phyloP scores from a whole-genome alignment of 2,888 invertebrate species.

The Amiota mariae region DNA sequence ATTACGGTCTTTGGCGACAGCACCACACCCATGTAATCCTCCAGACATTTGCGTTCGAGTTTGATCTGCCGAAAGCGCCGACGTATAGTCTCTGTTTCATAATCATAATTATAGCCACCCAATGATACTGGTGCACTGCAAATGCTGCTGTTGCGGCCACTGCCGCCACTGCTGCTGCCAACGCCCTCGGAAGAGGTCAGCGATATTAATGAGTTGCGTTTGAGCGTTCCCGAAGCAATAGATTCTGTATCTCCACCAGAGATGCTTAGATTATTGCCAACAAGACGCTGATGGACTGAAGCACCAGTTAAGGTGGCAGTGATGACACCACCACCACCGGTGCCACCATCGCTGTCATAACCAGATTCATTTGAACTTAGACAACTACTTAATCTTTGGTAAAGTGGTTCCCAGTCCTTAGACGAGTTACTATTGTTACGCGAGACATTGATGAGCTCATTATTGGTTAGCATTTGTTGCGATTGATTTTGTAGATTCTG shows the following conservation, averaged over 20 bases:
- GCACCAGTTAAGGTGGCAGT: conserved; percentile 56
- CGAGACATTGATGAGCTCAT: conserved; percentile 62
- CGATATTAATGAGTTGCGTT: conserved; percentile 70
- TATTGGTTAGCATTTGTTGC: conserved; percentile 6
- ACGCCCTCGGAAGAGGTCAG: conserved; percentile 69
- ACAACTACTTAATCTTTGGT: conserved; percentile 81
- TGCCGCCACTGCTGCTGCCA: conserved; percentile 42
- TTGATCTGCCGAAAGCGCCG: conserved; percentile 80
- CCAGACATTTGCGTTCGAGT: conserved; percentile 79
- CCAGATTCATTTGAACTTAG: conserved; percentile 89
- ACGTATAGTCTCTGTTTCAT: conserved; percentile 76
- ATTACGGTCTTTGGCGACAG: conserved; percentile 79
- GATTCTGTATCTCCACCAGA: conserved; percentile 72
- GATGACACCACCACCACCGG: conserved; percentile 76
- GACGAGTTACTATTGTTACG: conserved; percentile 76
- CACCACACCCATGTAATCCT: conserved; percentile 82
- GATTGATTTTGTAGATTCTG: conserved; percentile 52
- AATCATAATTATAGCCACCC: conserved; percentile 74
- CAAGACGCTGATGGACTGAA: conserved; percentile 35
- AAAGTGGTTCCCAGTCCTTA: conserved; percentile 77
- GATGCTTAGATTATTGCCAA: conserved; percentile 70
- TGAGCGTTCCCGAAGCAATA: conserved; percentile 70
- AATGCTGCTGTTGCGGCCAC: conserved; percentile 57
- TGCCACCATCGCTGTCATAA: conserved; percentile 85
- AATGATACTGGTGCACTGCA: conserved; percentile 71